These are phyloP conservation scores for Lasioglossum vierecki DNA, from an alignment of 2,888 invertebrate genomes.

Conservation along the genomic window DNA sequence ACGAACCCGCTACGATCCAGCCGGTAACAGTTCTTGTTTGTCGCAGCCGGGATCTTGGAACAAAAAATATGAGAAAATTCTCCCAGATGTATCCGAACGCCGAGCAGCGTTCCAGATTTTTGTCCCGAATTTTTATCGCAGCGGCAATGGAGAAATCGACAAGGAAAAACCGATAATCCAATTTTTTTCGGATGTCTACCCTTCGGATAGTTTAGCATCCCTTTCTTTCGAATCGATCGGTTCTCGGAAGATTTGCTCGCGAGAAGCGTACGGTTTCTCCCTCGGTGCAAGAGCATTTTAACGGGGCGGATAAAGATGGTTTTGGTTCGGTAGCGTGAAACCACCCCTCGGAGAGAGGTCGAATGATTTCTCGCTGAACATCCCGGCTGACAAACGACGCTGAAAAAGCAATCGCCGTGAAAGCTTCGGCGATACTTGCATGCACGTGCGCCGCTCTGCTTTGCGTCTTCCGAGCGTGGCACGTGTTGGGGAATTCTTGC, in stretches of 20 bases:
- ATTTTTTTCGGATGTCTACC: not conserved
- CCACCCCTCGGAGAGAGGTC: constrained; percentile 33
- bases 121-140: not conserved
- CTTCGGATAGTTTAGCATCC: not conserved
- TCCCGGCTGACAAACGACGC: constrained; percentile 74
- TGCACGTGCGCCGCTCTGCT: constrained; percentile 38
- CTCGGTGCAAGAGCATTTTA: constrained; percentile 18
- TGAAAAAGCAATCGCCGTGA: constrained; percentile 78
- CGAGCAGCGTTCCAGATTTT: not conserved
- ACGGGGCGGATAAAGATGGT: constrained; percentile 28
- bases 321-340: constrained; percentile 43
- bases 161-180: not conserved
- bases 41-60: not conserved
- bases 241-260: not conserved
- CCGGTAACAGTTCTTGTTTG: not conserved
- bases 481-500: constrained; percentile 16
- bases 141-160: not conserved
- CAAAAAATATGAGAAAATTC: not conserved
- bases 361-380: constrained; percentile 68
- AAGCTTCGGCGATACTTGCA: constrained; percentile 66
- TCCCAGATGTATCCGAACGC: not conserved
- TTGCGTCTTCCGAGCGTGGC: constrained; percentile 24
- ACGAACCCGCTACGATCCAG: not conserved
- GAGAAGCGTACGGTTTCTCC: not conserved
- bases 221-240: constrained; percentile 1